These are phyloP conservation scores for Pomacea maculata DNA, from an alignment of 1,140 invertebrate species.

Conservation along the genomic window DNA sequence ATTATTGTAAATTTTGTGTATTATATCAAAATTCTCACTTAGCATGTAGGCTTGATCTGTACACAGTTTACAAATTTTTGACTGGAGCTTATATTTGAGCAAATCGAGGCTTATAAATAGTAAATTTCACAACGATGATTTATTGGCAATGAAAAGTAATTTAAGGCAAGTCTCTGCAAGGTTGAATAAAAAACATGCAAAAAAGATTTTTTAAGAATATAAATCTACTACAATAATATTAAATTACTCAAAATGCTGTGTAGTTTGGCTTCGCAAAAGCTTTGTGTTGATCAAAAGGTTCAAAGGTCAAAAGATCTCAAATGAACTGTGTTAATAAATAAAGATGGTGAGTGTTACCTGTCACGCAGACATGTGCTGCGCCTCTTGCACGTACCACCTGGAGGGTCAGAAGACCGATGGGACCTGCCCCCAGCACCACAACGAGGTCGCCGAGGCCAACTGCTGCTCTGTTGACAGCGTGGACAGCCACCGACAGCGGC, in stretches of 20 bases:
- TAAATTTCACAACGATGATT: not conserved
- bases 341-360: not conserved
- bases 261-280: not conserved
- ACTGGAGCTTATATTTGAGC: not conserved
- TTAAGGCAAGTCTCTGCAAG: not conserved
- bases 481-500: slow-evolving; percentile 88
- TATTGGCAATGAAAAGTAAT: not conserved
- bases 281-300: not conserved
- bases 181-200: not conserved
- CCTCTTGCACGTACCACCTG: slow-evolving; percentile 11
- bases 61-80: not conserved
- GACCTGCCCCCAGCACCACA: slow-evolving; percentile 85
- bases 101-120: not conserved
- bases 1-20: not conserved
- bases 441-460: slow-evolving; percentile 78
- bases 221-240: not conserved
- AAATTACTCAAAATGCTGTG: not conserved
- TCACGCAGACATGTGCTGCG: slow-evolving; percentile 1
- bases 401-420: slow-evolving; percentile 15
- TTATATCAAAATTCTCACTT: not conserved
- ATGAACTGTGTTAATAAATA: no score
- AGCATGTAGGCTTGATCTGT: not conserved
- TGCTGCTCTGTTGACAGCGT: slow-evolving; percentile 82
- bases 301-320: not conserved
- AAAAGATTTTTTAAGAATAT: not conserved